phyloP scores from a whole-genome alignment of 2,113 vertebrate genomes.

The Leucoraja erinaceus region DNA sequence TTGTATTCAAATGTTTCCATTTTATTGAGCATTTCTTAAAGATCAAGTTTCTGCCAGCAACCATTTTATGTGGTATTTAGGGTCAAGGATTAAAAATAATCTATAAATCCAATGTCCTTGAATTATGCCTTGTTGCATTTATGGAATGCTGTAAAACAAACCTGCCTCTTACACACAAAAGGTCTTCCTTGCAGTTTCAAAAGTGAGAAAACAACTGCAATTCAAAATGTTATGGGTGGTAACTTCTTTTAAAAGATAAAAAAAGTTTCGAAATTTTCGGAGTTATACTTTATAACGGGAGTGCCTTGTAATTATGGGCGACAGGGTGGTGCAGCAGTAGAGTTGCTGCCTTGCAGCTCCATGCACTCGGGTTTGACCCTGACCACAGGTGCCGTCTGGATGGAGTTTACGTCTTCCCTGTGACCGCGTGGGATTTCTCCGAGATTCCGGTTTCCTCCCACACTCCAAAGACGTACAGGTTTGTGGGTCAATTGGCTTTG shows the following conservation, averaged over 20 bases:
- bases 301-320: neutral
- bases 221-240: neutral
- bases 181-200: neutral
- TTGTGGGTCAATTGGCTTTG: no score
- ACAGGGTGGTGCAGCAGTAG: no score
- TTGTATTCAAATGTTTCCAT: neutral
- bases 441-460: no score
- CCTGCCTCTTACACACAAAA: no score
- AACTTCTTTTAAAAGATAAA: neutral
- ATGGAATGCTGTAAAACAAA: neutral
- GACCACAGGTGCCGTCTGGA: no score
- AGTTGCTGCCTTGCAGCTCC: no score
- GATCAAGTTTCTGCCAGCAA: neutral
- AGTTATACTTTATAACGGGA: neutral
- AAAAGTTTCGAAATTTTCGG: neutral
- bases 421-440: no score
- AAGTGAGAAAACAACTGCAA: neutral
- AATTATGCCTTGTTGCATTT: neutral
- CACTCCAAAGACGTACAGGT: no score
- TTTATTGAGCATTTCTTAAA: slow-evolving; percentile 12
- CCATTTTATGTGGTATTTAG: neutral
- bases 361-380: no score
- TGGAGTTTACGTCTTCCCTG: no score
- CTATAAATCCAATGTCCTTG: neutral
- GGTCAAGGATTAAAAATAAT: neutral